Percentiles rank a stretch among this genome's conserved stretches.
Conservation (phyloP, 2,797 vertebrate species). For the Masticophis lateralis region DNA sequence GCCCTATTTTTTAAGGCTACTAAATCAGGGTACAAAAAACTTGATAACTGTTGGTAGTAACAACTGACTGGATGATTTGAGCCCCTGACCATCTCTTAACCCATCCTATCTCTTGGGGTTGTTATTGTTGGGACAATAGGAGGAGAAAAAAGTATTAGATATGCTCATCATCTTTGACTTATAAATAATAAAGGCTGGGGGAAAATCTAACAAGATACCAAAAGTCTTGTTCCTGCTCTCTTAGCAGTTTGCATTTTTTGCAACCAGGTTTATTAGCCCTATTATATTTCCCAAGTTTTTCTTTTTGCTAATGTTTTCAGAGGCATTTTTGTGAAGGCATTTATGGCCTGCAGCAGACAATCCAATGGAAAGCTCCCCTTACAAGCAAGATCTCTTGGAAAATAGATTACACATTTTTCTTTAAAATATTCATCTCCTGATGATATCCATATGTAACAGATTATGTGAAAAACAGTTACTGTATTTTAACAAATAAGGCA, state of each 20-base stretch:
- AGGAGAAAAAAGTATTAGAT: background rate
- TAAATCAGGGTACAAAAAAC: background rate
- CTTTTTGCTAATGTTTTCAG: background rate
- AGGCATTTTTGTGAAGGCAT: background rate
- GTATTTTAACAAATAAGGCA: background rate
- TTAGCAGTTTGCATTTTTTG: background rate
- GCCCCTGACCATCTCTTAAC: background rate
- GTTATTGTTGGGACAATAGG: background rate
- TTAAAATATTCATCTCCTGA: background rate
- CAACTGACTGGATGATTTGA: background rate
- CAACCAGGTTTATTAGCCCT: background rate
- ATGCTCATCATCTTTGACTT: background rate
- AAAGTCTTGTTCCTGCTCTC: background rate
- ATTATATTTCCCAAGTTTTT: background rate
- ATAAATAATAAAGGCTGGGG: background rate
- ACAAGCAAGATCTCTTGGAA: background rate
- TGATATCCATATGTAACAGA: background rate
- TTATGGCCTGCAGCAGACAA: background rate
- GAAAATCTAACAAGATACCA: background rate
- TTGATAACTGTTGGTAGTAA: background rate
- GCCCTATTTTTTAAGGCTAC: background rate
- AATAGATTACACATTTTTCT: background rate
- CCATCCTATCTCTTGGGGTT: background rate
- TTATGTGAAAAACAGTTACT: background rate
- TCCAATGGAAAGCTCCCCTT: background rate